Conservation (phyloP, 2,797 vertebrate genomes). For the Gymnocypris eckloni region DNA sequence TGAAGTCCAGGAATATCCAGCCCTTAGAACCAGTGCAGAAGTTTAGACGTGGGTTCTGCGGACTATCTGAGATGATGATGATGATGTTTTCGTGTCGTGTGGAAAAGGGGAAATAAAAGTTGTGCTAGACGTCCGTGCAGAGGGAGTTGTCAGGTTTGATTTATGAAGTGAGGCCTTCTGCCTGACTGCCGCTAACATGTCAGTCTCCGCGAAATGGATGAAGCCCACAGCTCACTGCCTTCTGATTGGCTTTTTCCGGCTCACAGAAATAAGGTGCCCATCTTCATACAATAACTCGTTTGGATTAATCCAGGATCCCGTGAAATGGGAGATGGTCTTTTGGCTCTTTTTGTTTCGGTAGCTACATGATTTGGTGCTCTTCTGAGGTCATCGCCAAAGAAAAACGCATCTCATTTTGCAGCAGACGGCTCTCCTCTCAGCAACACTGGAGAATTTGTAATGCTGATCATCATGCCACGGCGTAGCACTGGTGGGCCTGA, state of each 20-base stretch:
- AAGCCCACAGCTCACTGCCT: slow-evolving; percentile 71
- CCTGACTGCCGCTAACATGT: slow-evolving; percentile 86
- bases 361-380: slow-evolving; percentile 24
- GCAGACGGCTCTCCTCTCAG: slow-evolving; percentile 12
- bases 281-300: slow-evolving; percentile 47
- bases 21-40: neutral
- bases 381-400: slow-evolving; percentile 11
- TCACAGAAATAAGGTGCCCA: slow-evolving; percentile 63
- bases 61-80: slow-evolving; percentile 15
- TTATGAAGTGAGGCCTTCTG: slow-evolving; percentile 86
- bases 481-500: neutral
- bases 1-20: slow-evolving; percentile 18
- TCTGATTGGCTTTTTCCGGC: slow-evolving; percentile 71
- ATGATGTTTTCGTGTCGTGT: slow-evolving; percentile 31
- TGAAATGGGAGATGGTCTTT: slow-evolving; percentile 17
- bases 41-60: slow-evolving; percentile 9
- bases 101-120: slow-evolving; percentile 77
- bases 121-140: slow-evolving; percentile 86
- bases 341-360: slow-evolving; percentile 29
- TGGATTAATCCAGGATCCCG: slow-evolving; percentile 54
- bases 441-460: slow-evolving; percentile 13
- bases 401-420: slow-evolving; percentile 34
- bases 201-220: slow-evolving; percentile 83
- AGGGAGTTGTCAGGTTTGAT: slow-evolving; percentile 90
- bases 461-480: neutral